Conservation (phyloP, 2,113 vertebrate genomes). For the Channa maculata region DNA sequence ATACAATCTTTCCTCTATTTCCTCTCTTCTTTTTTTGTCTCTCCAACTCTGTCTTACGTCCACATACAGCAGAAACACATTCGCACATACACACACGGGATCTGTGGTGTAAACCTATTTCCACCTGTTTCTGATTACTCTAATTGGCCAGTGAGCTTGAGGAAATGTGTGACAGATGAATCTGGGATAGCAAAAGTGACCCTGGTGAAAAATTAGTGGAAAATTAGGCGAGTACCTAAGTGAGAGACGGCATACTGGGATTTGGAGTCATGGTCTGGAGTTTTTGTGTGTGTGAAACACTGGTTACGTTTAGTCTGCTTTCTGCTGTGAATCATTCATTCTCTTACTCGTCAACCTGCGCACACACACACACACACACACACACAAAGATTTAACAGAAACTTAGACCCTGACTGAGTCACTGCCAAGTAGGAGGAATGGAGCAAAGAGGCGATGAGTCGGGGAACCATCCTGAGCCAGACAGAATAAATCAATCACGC, state of each 20-base stretch:
- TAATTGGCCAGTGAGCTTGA: conserved; percentile 68
- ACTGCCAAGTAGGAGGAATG: conserved; percentile 38
- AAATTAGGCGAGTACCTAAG: conserved; percentile 44
- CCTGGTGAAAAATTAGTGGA: conserved; percentile 74
- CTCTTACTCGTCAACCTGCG: conserved; percentile 5
- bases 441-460: conserved; percentile 59
- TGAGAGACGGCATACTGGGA: conserved; percentile 29
- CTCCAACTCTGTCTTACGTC: conserved; percentile 19
- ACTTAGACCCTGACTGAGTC: conserved; percentile 30
- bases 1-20: conserved; percentile 31
- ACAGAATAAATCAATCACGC: conserved; percentile 59
- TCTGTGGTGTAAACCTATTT: conserved; percentile 28
- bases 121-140: conserved; percentile 79
- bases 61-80: conserved; percentile 31
- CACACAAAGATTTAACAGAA: conserved; percentile 13
- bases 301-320: conserved; percentile 60
- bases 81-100: conserved; percentile 30
- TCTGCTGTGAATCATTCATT: conserved; percentile 56
- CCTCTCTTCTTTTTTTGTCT: conserved; percentile 23
- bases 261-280: conserved; percentile 34
- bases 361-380: conserved; percentile 14
- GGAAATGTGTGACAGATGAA: conserved; percentile 76
- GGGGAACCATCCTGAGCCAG: conserved; percentile 41
- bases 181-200: conserved; percentile 65
- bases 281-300: conserved; percentile 27